Base-by-base conservation (phyloP, 2,888 invertebrate genomes). In the Alloplasta piceator region DNA sequence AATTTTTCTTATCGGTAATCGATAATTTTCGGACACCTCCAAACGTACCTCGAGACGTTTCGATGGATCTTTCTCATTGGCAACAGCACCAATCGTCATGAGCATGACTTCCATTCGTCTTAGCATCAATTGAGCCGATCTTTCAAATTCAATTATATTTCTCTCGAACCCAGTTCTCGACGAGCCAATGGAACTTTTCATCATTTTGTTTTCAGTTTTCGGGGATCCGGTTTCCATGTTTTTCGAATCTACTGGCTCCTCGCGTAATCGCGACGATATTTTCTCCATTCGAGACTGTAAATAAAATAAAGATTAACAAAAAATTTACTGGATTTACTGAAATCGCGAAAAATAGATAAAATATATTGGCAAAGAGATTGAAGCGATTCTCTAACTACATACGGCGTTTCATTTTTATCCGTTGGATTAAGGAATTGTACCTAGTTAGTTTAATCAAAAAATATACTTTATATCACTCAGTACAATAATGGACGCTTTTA, bases 81-180 rank as follows among this genome's bases (percentile, higher is more conserved):
- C 93, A 64, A 94, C 94, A 67, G 93, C 94, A 82, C 94, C 94
- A 60, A 95, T 93, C 4, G 94, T 94, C 85, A 94, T 92, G 86
- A 94, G 90, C 93, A 94, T 93, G 52, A 93, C 93, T 88, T 94
- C 94, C 93, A 95, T 94, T 79, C 94, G 93, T 0, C 93, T 92
- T 83, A 93, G 88, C 93, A 94, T 94, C 78, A 92, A 90, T 77
- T 93, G 90, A n/a, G 93, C 92, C 60, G 92, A 89, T 58, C 92
- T 90, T 83, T 93, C 93, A 84, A 93, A 93, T 71, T 92, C 92
- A 41, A 91, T 87, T 43, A 93, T 91, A 74, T 92, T 93, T 78
- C 89, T 89, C 78, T 92, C 92, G 66, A 93, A 87, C 9, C 88
- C 90, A 5, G 91, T 88, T 60, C 91, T 89, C 64, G 92, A 92